phyloP scores from a whole-genome alignment of 1,140 invertebrate genomes.

The Danaus plexippus region DNA sequence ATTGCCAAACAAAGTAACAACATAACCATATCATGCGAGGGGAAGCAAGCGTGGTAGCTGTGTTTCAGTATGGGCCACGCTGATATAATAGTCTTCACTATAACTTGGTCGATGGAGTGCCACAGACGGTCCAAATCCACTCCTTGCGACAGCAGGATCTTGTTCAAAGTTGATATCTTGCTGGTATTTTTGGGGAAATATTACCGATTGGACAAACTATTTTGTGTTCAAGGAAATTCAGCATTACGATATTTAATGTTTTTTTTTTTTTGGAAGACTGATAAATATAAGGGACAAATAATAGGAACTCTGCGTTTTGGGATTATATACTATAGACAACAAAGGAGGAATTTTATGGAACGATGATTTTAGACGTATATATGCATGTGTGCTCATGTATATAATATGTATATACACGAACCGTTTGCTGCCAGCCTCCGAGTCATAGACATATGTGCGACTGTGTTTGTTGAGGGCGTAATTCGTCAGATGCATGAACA shows the following conservation, averaged over 20 bases:
- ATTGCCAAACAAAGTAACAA: neutral
- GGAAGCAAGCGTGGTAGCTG: conserved; percentile 90
- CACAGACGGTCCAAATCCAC: conserved; percentile 83
- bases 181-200: conserved; percentile 52
- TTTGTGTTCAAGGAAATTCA: no score
- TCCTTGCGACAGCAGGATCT: conserved; percentile 78
- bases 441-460: conserved; percentile 80
- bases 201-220: neutral
- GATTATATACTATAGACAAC: no score
- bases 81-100: conserved; percentile 90
- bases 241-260: no score
- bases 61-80: conserved; percentile 89
- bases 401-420: conserved; percentile 30
- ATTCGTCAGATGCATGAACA: conserved; percentile 98
- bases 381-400: no score
- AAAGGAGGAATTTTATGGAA: no score
- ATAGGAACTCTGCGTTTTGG: neutral
- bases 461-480: conserved; percentile 96
- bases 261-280: conserved; percentile 4
- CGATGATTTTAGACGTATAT: no score
- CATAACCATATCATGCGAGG: conserved; percentile 80
- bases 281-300: neutral
- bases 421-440: conserved; percentile 89
- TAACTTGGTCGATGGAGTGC: conserved; percentile 89
- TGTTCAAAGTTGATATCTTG: conserved; percentile 86